phyloP scores from a whole-genome alignment of 1,140 invertebrate species.

The Drosophila athabasca region DNA sequence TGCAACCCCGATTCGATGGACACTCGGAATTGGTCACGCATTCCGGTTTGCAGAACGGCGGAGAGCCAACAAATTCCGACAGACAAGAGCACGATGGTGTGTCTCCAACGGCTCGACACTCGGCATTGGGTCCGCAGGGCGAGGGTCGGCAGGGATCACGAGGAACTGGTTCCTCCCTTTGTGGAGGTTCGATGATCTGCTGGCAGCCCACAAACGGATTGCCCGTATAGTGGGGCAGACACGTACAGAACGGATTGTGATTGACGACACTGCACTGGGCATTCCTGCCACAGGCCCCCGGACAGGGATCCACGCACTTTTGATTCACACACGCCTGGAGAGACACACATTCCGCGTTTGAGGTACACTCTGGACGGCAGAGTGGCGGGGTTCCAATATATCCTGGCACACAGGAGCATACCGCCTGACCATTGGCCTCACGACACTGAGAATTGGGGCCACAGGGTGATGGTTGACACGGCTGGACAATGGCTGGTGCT shows the following conservation, averaged over 20 bases:
- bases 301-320: conserved; percentile 89
- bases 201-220: conserved; percentile 87
- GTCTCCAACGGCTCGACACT: conserved; percentile 87
- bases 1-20: conserved; percentile 87
- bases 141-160: conserved; percentile 89
- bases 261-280: conserved; percentile 90
- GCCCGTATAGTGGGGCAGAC: conserved; percentile 89
- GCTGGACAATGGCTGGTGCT: conserved; percentile 84
- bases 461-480: conserved; percentile 90
- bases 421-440: conserved; percentile 85
- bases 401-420: conserved; percentile 86
- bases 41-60: conserved; percentile 90
- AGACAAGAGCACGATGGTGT: conserved; percentile 88
- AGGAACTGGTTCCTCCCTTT: conserved; percentile 86
- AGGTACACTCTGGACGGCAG: conserved; percentile 85
- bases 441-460: conserved; percentile 90
- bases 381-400: conserved; percentile 85
- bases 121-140: conserved; percentile 90
- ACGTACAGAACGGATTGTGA: conserved; percentile 90
- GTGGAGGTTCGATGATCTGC: conserved; percentile 90
- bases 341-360: conserved; percentile 87
- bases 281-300: conserved; percentile 88
- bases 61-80: conserved; percentile 88
- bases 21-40: conserved; percentile 91
- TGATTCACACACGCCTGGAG: conserved; percentile 88